Evolutionary conservation across 1,140 invertebrate genomes (phyloP).

Genomic region (Drosophila neocordata): DNA sequence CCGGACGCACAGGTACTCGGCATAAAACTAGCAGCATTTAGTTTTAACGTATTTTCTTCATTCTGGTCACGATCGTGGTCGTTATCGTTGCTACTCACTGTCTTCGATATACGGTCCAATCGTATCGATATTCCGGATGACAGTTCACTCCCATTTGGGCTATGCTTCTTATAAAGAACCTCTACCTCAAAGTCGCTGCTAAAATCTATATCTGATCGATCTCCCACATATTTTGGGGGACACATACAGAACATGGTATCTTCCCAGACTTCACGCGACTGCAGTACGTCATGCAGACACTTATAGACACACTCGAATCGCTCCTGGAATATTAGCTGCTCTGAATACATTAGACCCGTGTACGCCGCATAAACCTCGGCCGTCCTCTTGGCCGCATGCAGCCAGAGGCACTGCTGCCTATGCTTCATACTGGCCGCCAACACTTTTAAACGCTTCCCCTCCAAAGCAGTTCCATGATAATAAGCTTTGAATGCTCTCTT

Average conservation of each 20-base stretch:
- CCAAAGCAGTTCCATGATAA: conserved; percentile 51
- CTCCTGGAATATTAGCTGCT: conserved; percentile 53
- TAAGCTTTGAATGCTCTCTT: conserved; percentile 72
- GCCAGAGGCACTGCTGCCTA: conserved; percentile 61
- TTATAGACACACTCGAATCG: conserved; percentile 70
- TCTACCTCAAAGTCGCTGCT: conserved; percentile 31
- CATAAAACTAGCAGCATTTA: too few species aligned
- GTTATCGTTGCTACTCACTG: too few species aligned
- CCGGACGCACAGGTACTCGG: background rate
- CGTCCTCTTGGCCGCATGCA: conserved; percentile 61
- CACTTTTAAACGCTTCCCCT: conserved; percentile 13
- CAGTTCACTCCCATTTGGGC: background rate
- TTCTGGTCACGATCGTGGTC: too few species aligned
- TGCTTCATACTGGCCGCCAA: conserved; percentile 28
- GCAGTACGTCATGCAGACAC: conserved; percentile 36
- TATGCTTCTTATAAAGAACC: conserved; percentile 32
- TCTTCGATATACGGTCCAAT: background rate
- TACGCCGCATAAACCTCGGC: conserved; percentile 59
- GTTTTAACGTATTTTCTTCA: background rate
- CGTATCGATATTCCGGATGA: conserved; percentile 11
- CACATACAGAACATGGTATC: conserved; percentile 17
- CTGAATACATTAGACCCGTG: conserved; percentile 56
- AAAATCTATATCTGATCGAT: background rate
- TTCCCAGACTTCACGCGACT: conserved; percentile 20
- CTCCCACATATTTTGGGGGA: background rate